Base-by-base conservation (phyloP, 2,113 vertebrate species). In the Phylloscopus whistleri region DNA sequence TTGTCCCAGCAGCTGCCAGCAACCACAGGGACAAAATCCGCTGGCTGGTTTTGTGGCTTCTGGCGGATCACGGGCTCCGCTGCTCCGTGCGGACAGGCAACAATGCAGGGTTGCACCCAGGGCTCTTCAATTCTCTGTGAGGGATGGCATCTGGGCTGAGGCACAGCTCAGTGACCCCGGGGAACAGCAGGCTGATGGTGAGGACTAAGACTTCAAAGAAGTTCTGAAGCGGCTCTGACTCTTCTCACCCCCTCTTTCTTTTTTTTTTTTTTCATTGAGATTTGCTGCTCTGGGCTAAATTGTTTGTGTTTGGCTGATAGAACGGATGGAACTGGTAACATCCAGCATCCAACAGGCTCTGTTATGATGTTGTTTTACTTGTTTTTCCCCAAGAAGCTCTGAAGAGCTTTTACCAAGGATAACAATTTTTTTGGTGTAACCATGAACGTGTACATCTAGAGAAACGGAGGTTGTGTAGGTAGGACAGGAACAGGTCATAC, bases 301-400 rank as follows among this genome's bases (percentile, higher is more conserved):
- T 37, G 52, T 48, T 93, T 96, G 82, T 23, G n/a, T 89, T 88
- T 94, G 52, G 79, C 28, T 85, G 82, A 94, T 63, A 83, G 70
- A 91, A 90, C 64, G 94, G 82, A 72, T 93, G 90, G 75, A 96
- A 95, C 90, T 81, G 72, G 79, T 93, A 74, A 81, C 49, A 73
- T 51, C 85, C 88, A 84, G 79, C 79, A 74, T 88, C 24, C 62
- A 77, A 84, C 52, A 87, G 56, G 53, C 52, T 91, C 52, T 91
- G 31, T 44, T 67, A 3, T 21, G 53, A 46, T 56, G n/a, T 64
- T 63, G 35, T 20, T 62, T 46, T 37, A 27, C 41, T 84, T 69
- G 10, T n/a, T 89, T 83, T 80, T 39, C n/a, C 37, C 11, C 22
- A 43, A 0, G 0, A 74, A 52, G 37, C 19, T 68, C 53, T 60